Evolutionary conservation across 2,113 vertebrate species (phyloP), one percentile per base, ranked within the genome.

Genomic region (Arenaria interpres): DNA sequence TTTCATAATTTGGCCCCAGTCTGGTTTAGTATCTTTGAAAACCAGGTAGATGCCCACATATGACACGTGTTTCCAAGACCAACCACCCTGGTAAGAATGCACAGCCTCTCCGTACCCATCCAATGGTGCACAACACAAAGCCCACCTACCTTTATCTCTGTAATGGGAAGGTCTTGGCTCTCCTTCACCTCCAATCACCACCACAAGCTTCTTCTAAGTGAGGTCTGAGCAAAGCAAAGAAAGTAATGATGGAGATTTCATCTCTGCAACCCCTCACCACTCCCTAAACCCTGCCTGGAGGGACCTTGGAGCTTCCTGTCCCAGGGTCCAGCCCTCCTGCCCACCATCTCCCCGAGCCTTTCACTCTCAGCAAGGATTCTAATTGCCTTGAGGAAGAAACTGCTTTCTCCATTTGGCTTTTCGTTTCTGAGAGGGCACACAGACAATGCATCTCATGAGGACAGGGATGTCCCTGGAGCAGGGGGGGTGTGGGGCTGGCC

Each of bases 1-100:
- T 7, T 33, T 62, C 60, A 14, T 19, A 56, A 39, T 35, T 56
- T 53, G 48, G 21, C 9, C 24, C 21, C 4, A 12, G 15, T 12
- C 56, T 50, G 63, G 17, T 53, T 90, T 39, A 57, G 25, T 46
- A 11, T 32, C 69, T 89, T 19, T 71, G 66, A 51, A 84, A 88
- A 46, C 20, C 73, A 60, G 32, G 24, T 3, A 16, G 39, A 14
- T 45, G 10, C 12, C 59, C 72, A 39, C 33, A 30, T 9, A 14
- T 5, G 5, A 19, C 11, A 1, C 0, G 0, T 24, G 32, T 43
- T 60, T 88, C 14, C 46, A 33, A 56, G 48, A 45, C 41, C 81
- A 69, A 46, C 14, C 72, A 33, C 53, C 21, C 30, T 66, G 63
- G 32, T 11, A 33, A 54, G 8, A 46, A 77, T 2, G 37, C 72